Evolutionary conservation across 1,140 invertebrate genomes (phyloP).

Genomic region (Drosophila kurseongensis): DNA sequence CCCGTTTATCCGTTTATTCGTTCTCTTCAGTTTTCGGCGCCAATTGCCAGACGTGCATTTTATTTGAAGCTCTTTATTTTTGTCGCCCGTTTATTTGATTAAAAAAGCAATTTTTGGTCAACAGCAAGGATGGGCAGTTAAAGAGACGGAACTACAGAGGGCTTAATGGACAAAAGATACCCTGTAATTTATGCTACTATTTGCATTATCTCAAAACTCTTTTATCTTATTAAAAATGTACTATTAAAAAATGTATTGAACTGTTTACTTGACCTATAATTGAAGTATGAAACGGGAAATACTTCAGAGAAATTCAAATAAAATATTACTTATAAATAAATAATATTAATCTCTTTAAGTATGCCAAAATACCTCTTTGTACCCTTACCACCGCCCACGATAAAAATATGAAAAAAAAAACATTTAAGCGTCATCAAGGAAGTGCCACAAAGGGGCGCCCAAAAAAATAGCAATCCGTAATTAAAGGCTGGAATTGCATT

Average conservation of each 20-base stretch:
- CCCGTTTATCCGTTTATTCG: slow-evolving; percentile 12
- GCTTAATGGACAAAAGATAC: neutral
- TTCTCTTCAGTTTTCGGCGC: slow-evolving; percentile 1
- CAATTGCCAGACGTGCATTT: slow-evolving; percentile 43
- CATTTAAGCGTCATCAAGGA: slow-evolving; percentile 14
- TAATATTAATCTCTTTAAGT: neutral
- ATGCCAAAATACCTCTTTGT: neutral
- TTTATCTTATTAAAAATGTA: too few species aligned
- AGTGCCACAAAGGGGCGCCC: neutral
- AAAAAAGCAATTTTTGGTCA: slow-evolving; percentile 64
- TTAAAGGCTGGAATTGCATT: slow-evolving; percentile 26
- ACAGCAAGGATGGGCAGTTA: slow-evolving; percentile 5
- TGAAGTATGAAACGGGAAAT: too few species aligned
- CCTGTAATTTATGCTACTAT: neutral
- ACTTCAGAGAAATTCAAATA: too few species aligned
- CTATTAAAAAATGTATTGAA: too few species aligned
- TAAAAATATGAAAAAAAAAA: neutral
- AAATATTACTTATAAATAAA: neutral
- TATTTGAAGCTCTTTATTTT: slow-evolving; percentile 37
- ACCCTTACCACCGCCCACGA: neutral
- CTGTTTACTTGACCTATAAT: too few species aligned
- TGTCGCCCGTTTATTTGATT: slow-evolving; percentile 48
- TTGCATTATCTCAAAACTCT: neutral
- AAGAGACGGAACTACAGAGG: neutral
- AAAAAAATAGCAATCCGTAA: slow-evolving; percentile 9